phyloP scores from a whole-genome alignment of 2,113 vertebrate genomes.

The mouse (Mus musculus) region GRCm39 chr1:29338001-29338500 shows the following conservation, averaged over 20 bases:
- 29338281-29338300: background rate
- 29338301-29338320: background rate
- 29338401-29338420: too few species aligned
- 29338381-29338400: background rate
- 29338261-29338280: background rate
- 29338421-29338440: background rate
- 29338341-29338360: background rate
- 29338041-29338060: background rate
- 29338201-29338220: background rate
- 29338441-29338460: background rate
- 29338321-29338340: too few species aligned
- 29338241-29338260: background rate
- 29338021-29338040: background rate
- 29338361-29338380: background rate
- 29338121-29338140: conserved; percentile 20
- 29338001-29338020: background rate
- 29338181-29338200: conserved; percentile 55
- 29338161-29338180: conserved; percentile 58
- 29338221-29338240: background rate
- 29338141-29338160: conserved; percentile 61
- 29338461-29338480: background rate
- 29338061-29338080: conserved; percentile 23
- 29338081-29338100: background rate
- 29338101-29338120: conserved; percentile 20
- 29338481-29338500: too few species aligned